Conservation (phyloP, 1,140 invertebrate genomes). For the Pseudomyrmex concolor region DNA sequence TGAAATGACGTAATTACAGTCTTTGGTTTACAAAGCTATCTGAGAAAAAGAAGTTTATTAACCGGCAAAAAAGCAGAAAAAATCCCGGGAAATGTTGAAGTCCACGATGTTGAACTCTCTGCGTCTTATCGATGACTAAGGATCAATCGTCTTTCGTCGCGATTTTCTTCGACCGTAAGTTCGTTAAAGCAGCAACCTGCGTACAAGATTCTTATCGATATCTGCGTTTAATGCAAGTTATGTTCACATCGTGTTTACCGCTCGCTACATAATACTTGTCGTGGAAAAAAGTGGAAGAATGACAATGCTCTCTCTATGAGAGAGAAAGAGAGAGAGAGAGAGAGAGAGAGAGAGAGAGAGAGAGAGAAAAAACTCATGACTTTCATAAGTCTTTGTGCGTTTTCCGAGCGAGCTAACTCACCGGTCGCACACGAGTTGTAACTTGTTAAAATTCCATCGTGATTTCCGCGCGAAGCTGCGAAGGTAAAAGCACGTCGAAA, state of each 20-base stretch:
- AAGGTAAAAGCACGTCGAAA: slow-evolving; percentile 55
- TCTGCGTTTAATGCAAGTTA: slow-evolving; percentile 25
- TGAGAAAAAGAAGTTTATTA: slow-evolving; percentile 45
- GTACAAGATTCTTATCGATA: slow-evolving; percentile 15
- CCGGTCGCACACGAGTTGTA: slow-evolving; percentile 29
- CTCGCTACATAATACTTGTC: slow-evolving; percentile 41
- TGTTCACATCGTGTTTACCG: slow-evolving; percentile 43
- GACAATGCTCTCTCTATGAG: slow-evolving; percentile 32
- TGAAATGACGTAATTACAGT: slow-evolving; percentile 30
- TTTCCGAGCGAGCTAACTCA: slow-evolving; percentile 15
- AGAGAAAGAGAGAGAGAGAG: too few relatives aligned
- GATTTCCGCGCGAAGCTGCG: slow-evolving; percentile 62
- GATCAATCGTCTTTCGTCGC: slow-evolving; percentile 17
- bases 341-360: too few relatives aligned
- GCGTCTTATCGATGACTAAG: slow-evolving; percentile 18
- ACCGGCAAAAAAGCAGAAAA: slow-evolving; percentile 10
- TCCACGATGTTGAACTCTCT: not conserved
- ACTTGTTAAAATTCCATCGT: slow-evolving; percentile 72
- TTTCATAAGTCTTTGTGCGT: slow-evolving; percentile 66
- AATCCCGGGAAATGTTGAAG: slow-evolving; percentile 10
- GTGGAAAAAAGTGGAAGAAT: slow-evolving; percentile 39
- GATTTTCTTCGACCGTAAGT: slow-evolving; percentile 27
- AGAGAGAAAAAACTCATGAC: slow-evolving; percentile 47
- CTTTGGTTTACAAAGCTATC: slow-evolving; percentile 34
- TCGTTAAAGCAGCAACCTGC: not conserved